Evolutionary conservation across 2,113 vertebrate species (phyloP).

Genomic region (Poeciliopsis turrubarensis): DNA sequence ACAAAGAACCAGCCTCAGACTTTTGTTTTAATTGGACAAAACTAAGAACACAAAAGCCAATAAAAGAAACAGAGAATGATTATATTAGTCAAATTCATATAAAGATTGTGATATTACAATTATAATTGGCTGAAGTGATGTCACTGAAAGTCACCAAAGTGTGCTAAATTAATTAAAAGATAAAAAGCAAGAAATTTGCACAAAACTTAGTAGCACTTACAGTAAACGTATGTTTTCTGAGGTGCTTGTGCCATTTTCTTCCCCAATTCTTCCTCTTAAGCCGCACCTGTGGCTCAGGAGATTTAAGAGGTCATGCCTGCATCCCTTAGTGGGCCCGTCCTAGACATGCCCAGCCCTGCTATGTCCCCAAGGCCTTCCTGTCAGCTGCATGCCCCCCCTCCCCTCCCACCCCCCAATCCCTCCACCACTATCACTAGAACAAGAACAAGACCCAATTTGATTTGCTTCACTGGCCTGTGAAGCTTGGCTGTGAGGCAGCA

Average conservation of each 20-base stretch:
- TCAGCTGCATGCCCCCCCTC: conserved; percentile 38
- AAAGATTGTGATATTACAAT: not conserved
- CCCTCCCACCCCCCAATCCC: not conserved
- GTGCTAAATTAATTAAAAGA: not conserved
- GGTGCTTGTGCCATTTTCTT: not conserved
- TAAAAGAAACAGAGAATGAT: not conserved
- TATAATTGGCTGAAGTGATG: not conserved
- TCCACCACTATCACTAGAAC: conserved; percentile 29
- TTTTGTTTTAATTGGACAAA: not conserved
- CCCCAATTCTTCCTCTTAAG: conserved; percentile 25
- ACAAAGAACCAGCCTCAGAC: not conserved
- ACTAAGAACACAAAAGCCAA: not conserved
- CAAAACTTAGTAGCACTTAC: not conserved
- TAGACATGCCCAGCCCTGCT: conserved; percentile 71
- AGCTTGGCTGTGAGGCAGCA: conserved; percentile 88
- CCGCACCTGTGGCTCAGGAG: conserved; percentile 67
- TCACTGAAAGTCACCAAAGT: not conserved
- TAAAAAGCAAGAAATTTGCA: not conserved
- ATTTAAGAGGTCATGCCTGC: conserved; percentile 56
- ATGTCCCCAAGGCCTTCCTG: conserved; percentile 61
- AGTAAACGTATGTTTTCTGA: not conserved
- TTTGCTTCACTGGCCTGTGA: conserved; percentile 96
- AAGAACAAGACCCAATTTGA: conserved; percentile 96
- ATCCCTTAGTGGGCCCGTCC: conserved; percentile 51
- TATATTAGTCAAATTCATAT: not conserved